These are phyloP conservation scores for Neomonachus schauinslandi DNA, from an alignment of 2,113 vertebrate species.

Conservation along the genomic window DNA sequence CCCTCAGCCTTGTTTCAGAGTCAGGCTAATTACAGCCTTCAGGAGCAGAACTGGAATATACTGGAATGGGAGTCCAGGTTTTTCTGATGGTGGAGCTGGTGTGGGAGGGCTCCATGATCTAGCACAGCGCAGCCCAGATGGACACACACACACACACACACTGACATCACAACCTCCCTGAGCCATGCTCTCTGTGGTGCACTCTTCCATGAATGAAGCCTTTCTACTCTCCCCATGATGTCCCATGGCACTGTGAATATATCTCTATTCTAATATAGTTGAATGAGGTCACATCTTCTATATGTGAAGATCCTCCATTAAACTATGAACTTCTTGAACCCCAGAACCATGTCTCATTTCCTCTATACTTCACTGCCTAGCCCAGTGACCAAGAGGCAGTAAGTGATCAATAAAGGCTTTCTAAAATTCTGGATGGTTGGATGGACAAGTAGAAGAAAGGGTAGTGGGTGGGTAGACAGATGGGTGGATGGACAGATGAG, in stretches of 20 bases:
- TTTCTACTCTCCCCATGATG: background rate
- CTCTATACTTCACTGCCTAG: background rate
- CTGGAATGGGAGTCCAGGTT: background rate
- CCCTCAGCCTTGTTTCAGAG: background rate
- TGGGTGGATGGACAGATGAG: background rate
- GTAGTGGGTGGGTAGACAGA: background rate
- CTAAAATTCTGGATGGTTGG: background rate
- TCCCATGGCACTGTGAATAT: rapidly evolving
- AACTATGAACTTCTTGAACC: background rate
- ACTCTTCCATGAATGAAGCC: background rate
- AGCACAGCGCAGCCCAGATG: rapidly evolving
- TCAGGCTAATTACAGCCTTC: background rate
- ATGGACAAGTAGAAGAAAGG: background rate
- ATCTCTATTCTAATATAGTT: background rate
- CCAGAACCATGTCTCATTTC: background rate
- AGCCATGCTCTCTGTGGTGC: rapidly evolving
- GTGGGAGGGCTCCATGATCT: too few relatives aligned
- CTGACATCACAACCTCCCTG: background rate
- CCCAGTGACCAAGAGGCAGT: background rate
- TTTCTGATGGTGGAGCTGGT: background rate
- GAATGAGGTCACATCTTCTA: background rate
- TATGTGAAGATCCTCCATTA: background rate
- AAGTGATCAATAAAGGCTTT: background rate
- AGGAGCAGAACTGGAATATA: background rate
- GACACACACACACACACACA: rapidly evolving